Conservation (phyloP, 2,797 vertebrate genomes). For the Tokudaia muenninki region DNA sequence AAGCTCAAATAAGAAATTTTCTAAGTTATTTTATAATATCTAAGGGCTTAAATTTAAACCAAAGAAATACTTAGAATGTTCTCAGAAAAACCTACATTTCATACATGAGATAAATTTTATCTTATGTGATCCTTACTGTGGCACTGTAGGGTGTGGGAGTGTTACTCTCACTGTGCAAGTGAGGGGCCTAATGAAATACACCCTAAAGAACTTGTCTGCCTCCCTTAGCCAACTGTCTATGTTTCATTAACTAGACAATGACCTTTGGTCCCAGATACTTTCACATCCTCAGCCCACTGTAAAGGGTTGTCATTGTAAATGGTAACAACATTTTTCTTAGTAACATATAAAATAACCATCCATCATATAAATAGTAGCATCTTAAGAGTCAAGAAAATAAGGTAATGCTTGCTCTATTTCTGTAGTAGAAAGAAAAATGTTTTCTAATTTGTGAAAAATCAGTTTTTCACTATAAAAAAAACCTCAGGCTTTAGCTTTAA, state of each 20-base stretch:
- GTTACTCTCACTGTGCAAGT: neutral
- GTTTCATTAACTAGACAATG: neutral
- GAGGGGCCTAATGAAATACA: slow-evolving; percentile 8
- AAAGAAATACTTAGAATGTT: slow-evolving; percentile 61
- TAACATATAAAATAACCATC: slow-evolving; percentile 33
- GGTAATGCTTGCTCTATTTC: slow-evolving; percentile 34
- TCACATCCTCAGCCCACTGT: neutral
- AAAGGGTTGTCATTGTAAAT: slow-evolving; percentile 50
- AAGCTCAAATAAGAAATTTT: slow-evolving; percentile 45
- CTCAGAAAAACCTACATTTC: slow-evolving; percentile 59
- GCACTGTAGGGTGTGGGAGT: neutral
- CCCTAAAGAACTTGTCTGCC: neutral
- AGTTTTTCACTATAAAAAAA: slow-evolving; percentile 34
- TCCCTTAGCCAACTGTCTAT: slow-evolving; percentile 20
- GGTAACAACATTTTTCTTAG: slow-evolving; percentile 34
- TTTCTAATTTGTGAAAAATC: slow-evolving; percentile 22
- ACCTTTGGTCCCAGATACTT: neutral
- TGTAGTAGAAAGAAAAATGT: slow-evolving; percentile 47
- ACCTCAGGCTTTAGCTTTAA: slow-evolving; percentile 55
- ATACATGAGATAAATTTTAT: slow-evolving; percentile 45
- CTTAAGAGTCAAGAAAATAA: slow-evolving; percentile 54
- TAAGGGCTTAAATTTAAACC: slow-evolving; percentile 41
- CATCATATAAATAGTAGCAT: slow-evolving; percentile 48
- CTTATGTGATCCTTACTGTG: neutral
- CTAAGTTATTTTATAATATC: slow-evolving; percentile 26